Conservation (phyloP, 1,140 invertebrate genomes). For the Drosophila ohnishii region DNA sequence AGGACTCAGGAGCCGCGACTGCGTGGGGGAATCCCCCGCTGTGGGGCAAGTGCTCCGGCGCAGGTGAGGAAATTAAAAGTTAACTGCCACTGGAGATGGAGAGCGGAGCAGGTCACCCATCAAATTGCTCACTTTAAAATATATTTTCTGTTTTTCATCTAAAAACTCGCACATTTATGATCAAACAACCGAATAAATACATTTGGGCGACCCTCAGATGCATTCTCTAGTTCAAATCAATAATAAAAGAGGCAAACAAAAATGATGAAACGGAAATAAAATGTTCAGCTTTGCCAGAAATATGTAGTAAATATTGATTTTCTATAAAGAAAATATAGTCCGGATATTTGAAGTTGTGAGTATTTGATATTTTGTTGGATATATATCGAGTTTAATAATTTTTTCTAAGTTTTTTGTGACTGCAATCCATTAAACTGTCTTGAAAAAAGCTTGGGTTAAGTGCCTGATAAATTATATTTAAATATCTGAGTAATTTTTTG, state of each 20-base stretch:
- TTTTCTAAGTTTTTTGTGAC: background rate
- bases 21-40: conserved; percentile 32
- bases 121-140: conserved; percentile 25
- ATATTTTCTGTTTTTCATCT: conserved; percentile 1
- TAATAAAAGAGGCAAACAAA: conserved; percentile 15
- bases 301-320: background rate
- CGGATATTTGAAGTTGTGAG: too few species aligned
- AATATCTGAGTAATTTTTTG: background rate
- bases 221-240: conserved; percentile 13
- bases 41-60: conserved; percentile 26
- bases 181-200: conserved; percentile 6
- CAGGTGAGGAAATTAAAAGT: conserved; percentile 62
- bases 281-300: background rate
- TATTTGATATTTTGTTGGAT: background rate
- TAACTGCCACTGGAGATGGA: conserved; percentile 46
- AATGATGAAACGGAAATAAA: conserved; percentile 6
- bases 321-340: background rate
- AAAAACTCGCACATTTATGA: background rate
- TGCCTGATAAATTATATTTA: background rate
- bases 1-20: conserved; percentile 9
- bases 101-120: conserved; percentile 9
- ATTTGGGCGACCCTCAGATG: background rate
- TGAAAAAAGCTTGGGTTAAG: background rate
- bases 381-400: too few species aligned
- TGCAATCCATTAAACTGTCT: background rate